Base-by-base conservation (phyloP, 1,140 invertebrate species). In the Danaus melanippus region DNA sequence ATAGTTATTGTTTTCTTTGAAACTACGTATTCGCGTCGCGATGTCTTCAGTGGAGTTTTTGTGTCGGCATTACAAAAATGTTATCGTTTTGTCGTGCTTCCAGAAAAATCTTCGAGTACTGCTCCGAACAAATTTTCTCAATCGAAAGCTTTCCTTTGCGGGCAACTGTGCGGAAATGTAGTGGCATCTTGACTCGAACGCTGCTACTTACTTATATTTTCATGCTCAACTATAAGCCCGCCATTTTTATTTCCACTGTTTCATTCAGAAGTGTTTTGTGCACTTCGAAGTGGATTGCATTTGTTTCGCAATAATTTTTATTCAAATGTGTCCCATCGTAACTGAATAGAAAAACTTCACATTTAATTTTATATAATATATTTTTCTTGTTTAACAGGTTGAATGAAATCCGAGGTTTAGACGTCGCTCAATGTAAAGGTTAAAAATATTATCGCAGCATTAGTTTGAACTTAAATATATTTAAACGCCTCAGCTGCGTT, bases 131-230 rank as follows among this genome's bases (percentile, higher is more conserved):
- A 71, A 81, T 77, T 76, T 78, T 66, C 74, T 80, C 69, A 68
- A 71, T 76, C 67, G 66, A 73, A 75, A 71, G 67, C 67, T 65
- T 77, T 74, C 75, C 76, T 82, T 82, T 79, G 70, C 70, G 70
- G 62, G 69, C 72, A 80, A 74, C 72, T 69, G 64, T 64, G 75
- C 69, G 75, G 70, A 74, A 74, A 69, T 69, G 67, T 70, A 82
- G 79, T 67, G 71, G 66, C 71, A 70, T 82, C 79, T 82, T 79
- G 79, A 82, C 74, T 79, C 69, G 53, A 73, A 75, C 68, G 69
- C 67, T 62, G 66, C 65, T 68, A 70, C 67, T 72, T 70, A 70
- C 69, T 69, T 71, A 70, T 71, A 71, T 78, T 79, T 72, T 71
- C 70, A 69, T 78, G 66, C 71, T 75, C 67, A 79, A 82, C 79